Conservation (phyloP, 2,888 invertebrate genomes). For the Lepidonotus clava region DNA sequence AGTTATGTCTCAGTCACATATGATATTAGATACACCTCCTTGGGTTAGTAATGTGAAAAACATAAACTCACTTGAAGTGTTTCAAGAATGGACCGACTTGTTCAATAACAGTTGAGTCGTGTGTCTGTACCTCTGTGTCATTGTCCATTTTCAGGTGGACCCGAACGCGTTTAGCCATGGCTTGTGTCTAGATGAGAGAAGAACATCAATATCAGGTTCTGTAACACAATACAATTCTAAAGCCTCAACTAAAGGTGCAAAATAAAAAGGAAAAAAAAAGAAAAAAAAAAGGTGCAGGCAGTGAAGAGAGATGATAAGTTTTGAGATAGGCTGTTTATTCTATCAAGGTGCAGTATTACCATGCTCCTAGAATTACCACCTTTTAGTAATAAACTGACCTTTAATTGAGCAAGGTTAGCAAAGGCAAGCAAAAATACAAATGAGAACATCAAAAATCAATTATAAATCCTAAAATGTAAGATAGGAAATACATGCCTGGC, state of each 20-base stretch:
- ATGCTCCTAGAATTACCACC: background rate
- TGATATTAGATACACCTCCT: too few species aligned
- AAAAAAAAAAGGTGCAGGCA: background rate
- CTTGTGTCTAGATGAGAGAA: background rate
- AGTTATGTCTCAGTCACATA: too few species aligned
- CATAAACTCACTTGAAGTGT: slow-evolving; percentile 34
- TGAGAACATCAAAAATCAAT: too few species aligned
- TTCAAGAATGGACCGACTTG: slow-evolving; percentile 21
- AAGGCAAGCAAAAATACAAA: too few species aligned
- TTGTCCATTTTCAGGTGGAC: background rate
- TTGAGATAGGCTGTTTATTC: too few species aligned
- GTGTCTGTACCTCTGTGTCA: background rate
- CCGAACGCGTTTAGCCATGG: slow-evolving; percentile 6
- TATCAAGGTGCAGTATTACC: background rate
- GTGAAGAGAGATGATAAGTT: too few species aligned
- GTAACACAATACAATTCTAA: background rate
- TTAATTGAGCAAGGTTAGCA: too few species aligned
- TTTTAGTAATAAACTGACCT: background rate
- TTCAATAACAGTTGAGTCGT: background rate
- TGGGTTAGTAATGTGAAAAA: too few species aligned
- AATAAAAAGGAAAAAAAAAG: background rate
- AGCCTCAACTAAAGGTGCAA: background rate
- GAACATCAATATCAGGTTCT: background rate
- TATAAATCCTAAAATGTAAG: too few species aligned
- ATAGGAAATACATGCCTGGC: background rate